Conservation (phyloP, 2,113 vertebrate genomes). For the Microcebus jonahi region DNA sequence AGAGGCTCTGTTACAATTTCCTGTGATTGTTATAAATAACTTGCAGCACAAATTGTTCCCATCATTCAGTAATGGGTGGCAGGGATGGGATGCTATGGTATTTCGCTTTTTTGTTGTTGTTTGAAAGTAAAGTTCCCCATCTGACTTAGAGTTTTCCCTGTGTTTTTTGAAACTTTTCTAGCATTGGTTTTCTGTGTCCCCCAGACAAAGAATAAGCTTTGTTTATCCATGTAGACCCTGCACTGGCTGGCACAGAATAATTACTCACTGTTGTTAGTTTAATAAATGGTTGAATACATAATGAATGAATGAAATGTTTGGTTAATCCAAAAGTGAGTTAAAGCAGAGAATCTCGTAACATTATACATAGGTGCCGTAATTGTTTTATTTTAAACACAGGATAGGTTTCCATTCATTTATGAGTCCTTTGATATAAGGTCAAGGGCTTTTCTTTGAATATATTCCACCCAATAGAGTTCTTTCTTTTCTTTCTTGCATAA, state of each 20-base stretch:
- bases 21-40: constrained; percentile 29
- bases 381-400: background rate
- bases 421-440: background rate
- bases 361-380: background rate
- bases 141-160: background rate
- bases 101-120: constrained; percentile 7
- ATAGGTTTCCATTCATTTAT: background rate
- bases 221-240: background rate
- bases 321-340: background rate
- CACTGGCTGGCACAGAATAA: background rate
- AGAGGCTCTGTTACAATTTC: constrained; percentile 39
- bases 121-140: background rate
- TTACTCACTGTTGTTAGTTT: background rate
- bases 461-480: background rate
- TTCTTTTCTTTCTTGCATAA: background rate
- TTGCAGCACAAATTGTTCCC: background rate
- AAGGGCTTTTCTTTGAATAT: background rate
- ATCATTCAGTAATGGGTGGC: background rate
- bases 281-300: background rate
- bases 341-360: constrained; percentile 6
- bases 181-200: background rate
- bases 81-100: background rate
- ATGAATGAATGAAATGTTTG: background rate
- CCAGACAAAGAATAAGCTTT: background rate
- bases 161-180: background rate